phyloP scores from a whole-genome alignment of 2,888 invertebrate genomes.

The Tenthredo amoena region DNA sequence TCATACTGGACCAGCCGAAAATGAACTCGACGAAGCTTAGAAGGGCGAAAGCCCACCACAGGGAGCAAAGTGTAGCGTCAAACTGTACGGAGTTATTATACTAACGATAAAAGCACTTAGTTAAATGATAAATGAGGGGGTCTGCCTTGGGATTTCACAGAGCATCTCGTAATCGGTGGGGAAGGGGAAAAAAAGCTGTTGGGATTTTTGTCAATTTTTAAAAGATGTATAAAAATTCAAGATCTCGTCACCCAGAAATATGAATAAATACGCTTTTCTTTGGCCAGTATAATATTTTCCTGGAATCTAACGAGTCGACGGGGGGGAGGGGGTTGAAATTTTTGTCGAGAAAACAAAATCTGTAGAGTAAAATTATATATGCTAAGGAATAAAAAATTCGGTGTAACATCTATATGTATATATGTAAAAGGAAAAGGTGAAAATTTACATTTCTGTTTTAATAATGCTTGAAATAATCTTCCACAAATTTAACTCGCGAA shows the following conservation, averaged over 20 bases:
- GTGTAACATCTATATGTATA: neutral
- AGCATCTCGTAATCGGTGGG: neutral
- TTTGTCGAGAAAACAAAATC: neutral
- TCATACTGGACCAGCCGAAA: neutral
- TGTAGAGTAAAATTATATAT: neutral
- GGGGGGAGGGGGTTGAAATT: neutral
- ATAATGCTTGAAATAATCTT: neutral
- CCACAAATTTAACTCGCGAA: neutral
- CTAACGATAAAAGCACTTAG: neutral
- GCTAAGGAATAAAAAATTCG: neutral
- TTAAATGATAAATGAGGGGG: neutral
- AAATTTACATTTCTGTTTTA: slow-evolving; percentile 7
- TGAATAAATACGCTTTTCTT: neutral
- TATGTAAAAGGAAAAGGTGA: neutral
- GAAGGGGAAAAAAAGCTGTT: neutral
- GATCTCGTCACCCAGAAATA: neutral
- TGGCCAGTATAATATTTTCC: neutral
- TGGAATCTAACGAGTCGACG: neutral
- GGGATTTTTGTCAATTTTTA: neutral
- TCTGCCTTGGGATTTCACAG: neutral
- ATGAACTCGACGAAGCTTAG: neutral
- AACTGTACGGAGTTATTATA: neutral
- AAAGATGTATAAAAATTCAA: neutral
- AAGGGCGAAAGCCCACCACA: neutral
- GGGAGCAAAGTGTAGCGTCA: neutral